Evolutionary conservation across 2,888 invertebrate genomes (phyloP).

Genomic region (Oligia fasciuncula): DNA sequence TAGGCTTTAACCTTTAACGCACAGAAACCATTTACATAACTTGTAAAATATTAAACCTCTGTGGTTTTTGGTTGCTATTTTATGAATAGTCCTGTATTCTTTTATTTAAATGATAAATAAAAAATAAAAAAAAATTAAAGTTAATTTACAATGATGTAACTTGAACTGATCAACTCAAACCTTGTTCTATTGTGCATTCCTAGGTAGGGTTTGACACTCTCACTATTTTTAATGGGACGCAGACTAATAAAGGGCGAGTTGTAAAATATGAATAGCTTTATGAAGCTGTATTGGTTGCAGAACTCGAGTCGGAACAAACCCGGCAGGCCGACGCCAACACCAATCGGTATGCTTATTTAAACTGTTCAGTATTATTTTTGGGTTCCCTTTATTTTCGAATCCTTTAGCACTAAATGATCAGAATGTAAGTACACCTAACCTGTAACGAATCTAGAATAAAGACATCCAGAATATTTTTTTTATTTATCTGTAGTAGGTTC

Average conservation of each 20-base stretch:
- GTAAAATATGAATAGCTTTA: constrained; percentile 70
- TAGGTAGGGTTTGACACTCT: background rate
- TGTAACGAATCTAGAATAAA: constrained; percentile 5
- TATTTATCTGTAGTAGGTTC: background rate
- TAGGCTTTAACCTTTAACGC: background rate
- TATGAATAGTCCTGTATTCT: too few species aligned
- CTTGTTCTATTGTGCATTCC: constrained; percentile 41
- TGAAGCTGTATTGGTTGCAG: constrained; percentile 89
- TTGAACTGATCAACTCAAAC: constrained; percentile 58
- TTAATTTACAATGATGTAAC: constrained; percentile 3
- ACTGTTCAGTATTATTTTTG: constrained; percentile 36
- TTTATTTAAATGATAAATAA: too few species aligned
- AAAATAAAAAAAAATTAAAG: too few species aligned
- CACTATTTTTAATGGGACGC: constrained; percentile 1
- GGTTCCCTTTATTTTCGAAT: background rate
- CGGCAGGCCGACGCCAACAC: constrained; percentile 68
- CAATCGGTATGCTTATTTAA: constrained; percentile 77
- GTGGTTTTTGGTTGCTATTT: too few species aligned
- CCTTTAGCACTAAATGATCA: background rate
- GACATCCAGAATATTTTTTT: background rate
- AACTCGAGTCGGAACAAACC: constrained; percentile 79
- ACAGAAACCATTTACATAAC: background rate
- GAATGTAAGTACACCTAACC: background rate
- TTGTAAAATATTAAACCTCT: constrained; percentile 13
- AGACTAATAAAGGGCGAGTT: constrained; percentile 26